These are phyloP conservation scores for Branchellion lobata DNA, from an alignment of 2,888 invertebrate genomes.

Conservation along the genomic window DNA sequence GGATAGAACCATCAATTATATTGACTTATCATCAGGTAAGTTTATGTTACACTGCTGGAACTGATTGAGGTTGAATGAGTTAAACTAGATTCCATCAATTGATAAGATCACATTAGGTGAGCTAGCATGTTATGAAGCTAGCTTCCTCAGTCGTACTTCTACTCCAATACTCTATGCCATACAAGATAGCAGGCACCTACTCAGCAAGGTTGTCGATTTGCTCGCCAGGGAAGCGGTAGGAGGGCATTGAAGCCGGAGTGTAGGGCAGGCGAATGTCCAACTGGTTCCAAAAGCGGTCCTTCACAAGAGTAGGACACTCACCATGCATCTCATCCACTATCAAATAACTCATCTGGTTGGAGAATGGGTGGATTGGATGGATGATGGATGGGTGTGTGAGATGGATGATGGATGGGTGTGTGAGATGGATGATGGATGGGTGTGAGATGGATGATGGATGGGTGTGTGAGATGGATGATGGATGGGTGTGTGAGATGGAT, in stretches of 20 bases:
- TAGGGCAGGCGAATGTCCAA: constrained; percentile 60
- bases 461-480: neutral
- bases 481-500: neutral
- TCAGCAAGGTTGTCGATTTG: no score
- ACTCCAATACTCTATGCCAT: no score
- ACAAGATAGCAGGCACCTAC: no score
- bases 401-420: neutral
- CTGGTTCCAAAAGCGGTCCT: constrained; percentile 71
- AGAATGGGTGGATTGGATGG: no score
- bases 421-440: neutral
- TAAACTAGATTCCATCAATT: no score
- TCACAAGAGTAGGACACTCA: constrained; percentile 84
- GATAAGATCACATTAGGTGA: no score
- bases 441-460: neutral
- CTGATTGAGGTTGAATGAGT: no score
- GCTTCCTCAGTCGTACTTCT: no score
- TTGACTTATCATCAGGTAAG: no score
- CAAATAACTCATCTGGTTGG: constrained; percentile 83
- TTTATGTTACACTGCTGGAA: no score
- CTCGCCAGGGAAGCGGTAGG: constrained; percentile 17
- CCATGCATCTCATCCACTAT: constrained; percentile 90
- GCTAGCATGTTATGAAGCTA: no score
- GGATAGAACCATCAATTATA: no score
- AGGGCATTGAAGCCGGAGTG: constrained; percentile 73
- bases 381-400: neutral